phyloP scores from a whole-genome alignment of 2,113 vertebrate species.

The Oryctolagus cuniculus region mOryCun1.1 NC_091433.1:32064001-32064500 shows the following conservation, averaged over 20 bases:
- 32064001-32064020: background rate
- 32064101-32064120: background rate
- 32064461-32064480: background rate
- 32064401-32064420: fast-evolving
- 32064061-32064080: background rate
- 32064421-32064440: background rate
- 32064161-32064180: background rate
- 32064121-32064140: background rate
- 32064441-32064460: background rate
- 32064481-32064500: background rate
- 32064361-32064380: background rate
- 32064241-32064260: background rate
- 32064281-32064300: background rate
- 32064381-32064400: fast-evolving
- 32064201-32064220: background rate
- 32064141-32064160: background rate
- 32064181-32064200: background rate
- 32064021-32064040: background rate
- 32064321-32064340: background rate
- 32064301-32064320: background rate
- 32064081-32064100: background rate
- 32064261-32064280: background rate
- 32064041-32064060: background rate
- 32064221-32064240: background rate
- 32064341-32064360: too few species aligned